A percentile compares a stretch with the other conserved stretches of the same genome.
phyloP scores from a whole-genome alignment of 2,113 vertebrate genomes.

The Alaudala cheleensis region DNA sequence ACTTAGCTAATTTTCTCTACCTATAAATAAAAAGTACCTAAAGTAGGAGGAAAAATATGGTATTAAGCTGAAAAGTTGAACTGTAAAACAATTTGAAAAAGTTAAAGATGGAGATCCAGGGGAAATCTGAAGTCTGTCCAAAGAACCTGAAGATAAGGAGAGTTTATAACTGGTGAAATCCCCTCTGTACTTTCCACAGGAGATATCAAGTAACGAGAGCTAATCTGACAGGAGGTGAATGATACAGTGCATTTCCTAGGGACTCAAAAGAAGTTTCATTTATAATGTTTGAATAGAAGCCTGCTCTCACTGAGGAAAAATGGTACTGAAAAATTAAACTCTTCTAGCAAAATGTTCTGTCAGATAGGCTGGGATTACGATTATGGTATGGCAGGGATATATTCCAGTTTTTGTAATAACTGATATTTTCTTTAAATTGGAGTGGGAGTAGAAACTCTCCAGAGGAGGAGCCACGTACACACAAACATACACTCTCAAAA shows the following conservation, averaged over 20 bases:
- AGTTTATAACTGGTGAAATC: conserved; percentile 39
- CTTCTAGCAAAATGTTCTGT: not conserved
- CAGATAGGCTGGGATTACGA: not conserved
- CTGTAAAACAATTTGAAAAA: conserved; percentile 1
- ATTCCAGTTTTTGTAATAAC: not conserved
- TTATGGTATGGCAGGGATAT: not conserved
- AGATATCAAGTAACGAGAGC: not conserved
- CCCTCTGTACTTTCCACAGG: not conserved
- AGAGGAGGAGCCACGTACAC: not conserved
- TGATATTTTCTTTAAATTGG: not conserved
- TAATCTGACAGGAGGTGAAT: conserved; percentile 32
- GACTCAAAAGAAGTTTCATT: conserved; percentile 13
- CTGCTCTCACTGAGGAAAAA: not conserved
- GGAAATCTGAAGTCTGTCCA: conserved; percentile 25
- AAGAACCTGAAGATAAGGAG: conserved; percentile 27
- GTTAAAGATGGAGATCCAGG: conserved; percentile 11
- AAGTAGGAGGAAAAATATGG: not conserved
- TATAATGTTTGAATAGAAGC: conserved; percentile 9
- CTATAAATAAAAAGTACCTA: not conserved
- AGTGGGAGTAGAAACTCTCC: not conserved
- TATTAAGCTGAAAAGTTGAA: not conserved
- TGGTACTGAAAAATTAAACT: conserved; percentile 12
- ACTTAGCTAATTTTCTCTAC: not conserved
- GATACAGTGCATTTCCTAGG: conserved; percentile 12
- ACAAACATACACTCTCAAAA: not conserved